Base-by-base conservation (phyloP, 2,888 invertebrate species). In the Xanthorhoe spadicearia region DNA sequence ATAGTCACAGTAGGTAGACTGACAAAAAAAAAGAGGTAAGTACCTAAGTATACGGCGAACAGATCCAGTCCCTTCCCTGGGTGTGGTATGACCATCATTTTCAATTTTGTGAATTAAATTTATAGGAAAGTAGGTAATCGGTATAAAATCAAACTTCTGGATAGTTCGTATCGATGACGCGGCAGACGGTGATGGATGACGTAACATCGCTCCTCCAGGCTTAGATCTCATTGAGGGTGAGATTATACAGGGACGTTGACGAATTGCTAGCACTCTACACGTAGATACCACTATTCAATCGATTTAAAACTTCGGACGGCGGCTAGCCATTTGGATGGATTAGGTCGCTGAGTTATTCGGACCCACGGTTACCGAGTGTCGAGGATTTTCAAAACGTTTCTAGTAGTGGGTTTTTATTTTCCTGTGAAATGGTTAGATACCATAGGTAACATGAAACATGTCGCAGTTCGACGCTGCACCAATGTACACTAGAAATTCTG, bases 171-270 rank as follows among this genome's bases (percentile, higher is more conserved):
- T 55, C 68, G 82, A 86, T 88, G 87, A 88, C 81, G 83, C 77
- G 75, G 83, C 86, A 78, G 74, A 75, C 76, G 64, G 87, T 92
- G 91, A 92, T 92, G 86, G 89, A 91, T 92, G 88, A 86, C 78
- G 83, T 83, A 83, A 86, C 89, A 85, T 87, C 89, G 84, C 84
- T 67, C 82, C 77, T 79, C 79, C 84, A 79, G 83, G 88, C 88
- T 89, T 88, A 88, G 83, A 83, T 84, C 88, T 89, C 90, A 90
- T 89, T 88, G 89, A 89, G 86, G 86, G 83, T 82, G 81, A 90
- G 90, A 90, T 92, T 92, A 92, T 87, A 86, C 83, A 80, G 82
- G 79, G 91, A 91, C 92, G 86, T 90, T 91, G 91, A 92, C 89
- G 89, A 86, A 92, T 92, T 85, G 87, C 88, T 79, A 80, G 79